These are phyloP conservation scores for Hippoglossus hippoglossus DNA, from an alignment of 2,797 vertebrate genomes.

Conservation along the genomic window DNA sequence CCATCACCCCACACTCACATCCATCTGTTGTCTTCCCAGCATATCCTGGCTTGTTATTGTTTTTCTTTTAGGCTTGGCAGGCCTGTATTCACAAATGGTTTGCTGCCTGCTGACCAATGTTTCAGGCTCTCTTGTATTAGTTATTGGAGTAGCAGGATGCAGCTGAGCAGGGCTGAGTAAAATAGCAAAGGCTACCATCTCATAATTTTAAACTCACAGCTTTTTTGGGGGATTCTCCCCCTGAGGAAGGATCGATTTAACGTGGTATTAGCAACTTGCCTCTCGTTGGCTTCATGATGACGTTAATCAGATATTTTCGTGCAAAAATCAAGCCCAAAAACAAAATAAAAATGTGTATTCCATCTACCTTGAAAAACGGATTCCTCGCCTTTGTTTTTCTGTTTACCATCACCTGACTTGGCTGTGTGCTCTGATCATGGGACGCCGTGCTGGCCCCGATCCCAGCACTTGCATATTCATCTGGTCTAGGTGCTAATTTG, in stretches of 20 bases:
- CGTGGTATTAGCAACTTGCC: background rate
- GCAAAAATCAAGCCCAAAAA: conserved; percentile 14
- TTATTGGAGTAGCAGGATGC: conserved; percentile 64
- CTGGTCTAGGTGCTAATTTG: conserved; percentile 94
- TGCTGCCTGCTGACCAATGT: conserved; percentile 73
- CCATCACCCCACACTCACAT: conserved; percentile 67
- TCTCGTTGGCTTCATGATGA: background rate
- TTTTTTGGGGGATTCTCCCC: conserved; percentile 1
- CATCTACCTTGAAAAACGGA: conserved; percentile 32
- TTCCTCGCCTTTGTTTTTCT: conserved; percentile 40
- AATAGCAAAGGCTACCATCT: conserved; percentile 50
- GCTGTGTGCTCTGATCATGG: conserved; percentile 49
- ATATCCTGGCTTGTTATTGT: conserved; percentile 71
- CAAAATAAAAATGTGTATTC: background rate
- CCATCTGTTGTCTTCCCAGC: conserved; percentile 69
- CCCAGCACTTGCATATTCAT: conserved; percentile 91
- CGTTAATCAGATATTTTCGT: conserved; percentile 14
- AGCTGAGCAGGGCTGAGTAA: conserved; percentile 41
- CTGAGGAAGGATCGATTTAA: background rate
- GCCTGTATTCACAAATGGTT: conserved; percentile 74
- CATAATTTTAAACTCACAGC: background rate
- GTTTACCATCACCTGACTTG: conserved; percentile 64
- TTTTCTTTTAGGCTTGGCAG: conserved; percentile 74
- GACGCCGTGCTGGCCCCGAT: conserved; percentile 74
- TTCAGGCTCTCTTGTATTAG: conserved; percentile 76